phyloP scores from a whole-genome alignment of 2,888 invertebrate species.

The Orgyia antiqua region DNA sequence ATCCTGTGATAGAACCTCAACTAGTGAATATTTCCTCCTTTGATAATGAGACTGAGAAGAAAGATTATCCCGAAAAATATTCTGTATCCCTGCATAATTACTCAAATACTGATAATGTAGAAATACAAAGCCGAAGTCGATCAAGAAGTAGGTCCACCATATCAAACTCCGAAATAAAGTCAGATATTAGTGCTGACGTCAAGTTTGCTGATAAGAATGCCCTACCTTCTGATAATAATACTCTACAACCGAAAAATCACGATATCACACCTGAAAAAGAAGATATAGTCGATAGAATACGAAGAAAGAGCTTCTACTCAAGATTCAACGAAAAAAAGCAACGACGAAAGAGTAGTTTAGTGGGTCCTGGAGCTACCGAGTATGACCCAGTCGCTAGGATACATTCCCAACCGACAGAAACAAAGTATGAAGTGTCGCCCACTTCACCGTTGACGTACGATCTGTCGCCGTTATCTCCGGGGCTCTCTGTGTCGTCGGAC shows the following conservation, averaged over 20 bases:
- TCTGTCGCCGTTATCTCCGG: constrained; percentile 64
- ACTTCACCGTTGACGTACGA: constrained; percentile 59
- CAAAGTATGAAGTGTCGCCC: constrained; percentile 57
- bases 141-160: constrained; percentile 64
- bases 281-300: constrained; percentile 90
- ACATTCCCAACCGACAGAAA: constrained; percentile 52
- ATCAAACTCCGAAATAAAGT: constrained; percentile 73
- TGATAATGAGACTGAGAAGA: constrained; percentile 55
- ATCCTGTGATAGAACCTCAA: constrained; percentile 76
- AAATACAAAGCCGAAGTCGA: constrained; percentile 48
- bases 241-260: constrained; percentile 57
- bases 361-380: constrained; percentile 79
- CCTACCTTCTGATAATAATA: constrained; percentile 42
- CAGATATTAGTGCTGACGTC: constrained; percentile 48
- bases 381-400: constrained; percentile 72
- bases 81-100: constrained; percentile 39
- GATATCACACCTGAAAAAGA: constrained; percentile 78
- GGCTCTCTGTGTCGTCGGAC: constrained; percentile 56
- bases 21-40: constrained; percentile 52
- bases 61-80: constrained; percentile 44
- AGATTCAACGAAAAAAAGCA: constrained; percentile 91
- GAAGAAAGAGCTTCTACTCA: constrained; percentile 92
- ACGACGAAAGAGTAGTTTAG: constrained; percentile 82
- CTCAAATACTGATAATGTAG: constrained; percentile 32
- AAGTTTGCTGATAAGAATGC: constrained; percentile 44